Percentiles rank a stretch among this genome's conserved stretches.
These are phyloP conservation scores for Notodonta ziczac DNA, from an alignment of 2,888 invertebrate genomes.

Conservation along the genomic window DNA sequence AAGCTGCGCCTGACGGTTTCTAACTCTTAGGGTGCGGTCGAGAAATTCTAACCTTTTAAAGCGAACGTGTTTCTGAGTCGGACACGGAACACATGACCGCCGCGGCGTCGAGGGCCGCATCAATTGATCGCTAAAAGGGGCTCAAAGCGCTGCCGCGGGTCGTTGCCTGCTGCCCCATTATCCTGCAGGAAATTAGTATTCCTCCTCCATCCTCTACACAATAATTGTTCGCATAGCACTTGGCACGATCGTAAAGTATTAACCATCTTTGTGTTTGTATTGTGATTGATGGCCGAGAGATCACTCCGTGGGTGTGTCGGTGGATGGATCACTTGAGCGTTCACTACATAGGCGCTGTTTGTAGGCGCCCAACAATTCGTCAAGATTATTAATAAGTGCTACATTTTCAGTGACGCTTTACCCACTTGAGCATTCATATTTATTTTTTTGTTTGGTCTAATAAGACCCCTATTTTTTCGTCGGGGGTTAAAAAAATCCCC, in stretches of 20 bases:
- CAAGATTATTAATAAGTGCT: too few relatives aligned
- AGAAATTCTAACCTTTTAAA: constrained; percentile 1
- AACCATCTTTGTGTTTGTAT: constrained; percentile 11
- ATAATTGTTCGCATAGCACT: constrained; percentile 14
- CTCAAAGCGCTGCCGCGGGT: constrained; percentile 8
- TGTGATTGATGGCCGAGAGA: constrained; percentile 10
- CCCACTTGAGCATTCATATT: too few relatives aligned
- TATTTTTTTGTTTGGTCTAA: too few relatives aligned
- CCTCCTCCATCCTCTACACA: constrained; percentile 7
- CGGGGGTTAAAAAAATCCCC: too few relatives aligned
- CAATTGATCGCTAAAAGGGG: constrained; percentile 10
- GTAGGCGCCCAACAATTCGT: not conserved
- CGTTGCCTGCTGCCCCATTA: constrained; percentile 8
- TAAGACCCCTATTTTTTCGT: too few relatives aligned
- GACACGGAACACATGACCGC: not conserved
- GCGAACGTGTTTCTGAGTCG: not conserved
- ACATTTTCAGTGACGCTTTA: too few relatives aligned
- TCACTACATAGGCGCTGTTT: not conserved
- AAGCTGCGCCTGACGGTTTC: not conserved
- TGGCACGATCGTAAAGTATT: constrained; percentile 6
- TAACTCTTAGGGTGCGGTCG: constrained; percentile 2
- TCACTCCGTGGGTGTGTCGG: not conserved
- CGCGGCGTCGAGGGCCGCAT: not conserved
- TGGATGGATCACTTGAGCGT: not conserved
- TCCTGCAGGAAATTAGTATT: constrained; percentile 15